Evolutionary conservation across 1,140 invertebrate genomes (phyloP).

Genomic region (Chironomus striatipennis): DNA sequence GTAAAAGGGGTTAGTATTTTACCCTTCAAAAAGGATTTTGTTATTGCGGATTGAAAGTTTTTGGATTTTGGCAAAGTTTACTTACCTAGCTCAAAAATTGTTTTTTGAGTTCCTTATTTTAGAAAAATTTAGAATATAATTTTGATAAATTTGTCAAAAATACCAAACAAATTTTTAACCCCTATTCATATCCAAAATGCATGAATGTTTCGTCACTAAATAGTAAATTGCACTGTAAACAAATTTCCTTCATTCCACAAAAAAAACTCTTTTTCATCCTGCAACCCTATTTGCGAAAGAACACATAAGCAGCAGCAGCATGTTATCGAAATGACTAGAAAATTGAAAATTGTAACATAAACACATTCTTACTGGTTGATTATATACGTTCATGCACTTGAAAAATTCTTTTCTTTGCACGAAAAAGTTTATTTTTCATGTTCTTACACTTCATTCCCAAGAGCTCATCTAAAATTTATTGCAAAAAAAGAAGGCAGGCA

Average conservation of each 20-base stretch:
- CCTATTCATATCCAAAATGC: no score
- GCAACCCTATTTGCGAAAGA: no score
- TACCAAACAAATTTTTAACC: no score
- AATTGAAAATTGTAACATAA: slow-evolving; percentile 24
- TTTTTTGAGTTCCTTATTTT: no score
- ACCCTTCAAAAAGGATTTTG: no score
- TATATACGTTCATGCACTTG: not conserved
- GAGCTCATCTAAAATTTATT: slow-evolving; percentile 8
- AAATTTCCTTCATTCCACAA: not conserved
- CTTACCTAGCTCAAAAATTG: no score
- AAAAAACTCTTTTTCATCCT: no score
- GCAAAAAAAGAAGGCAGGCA: not conserved
- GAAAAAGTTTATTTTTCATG: not conserved
- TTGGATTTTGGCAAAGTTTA: no score
- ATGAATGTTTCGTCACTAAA: not conserved
- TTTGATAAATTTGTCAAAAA: no score
- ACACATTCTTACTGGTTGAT: not conserved
- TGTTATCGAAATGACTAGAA: not conserved
- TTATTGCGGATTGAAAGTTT: no score
- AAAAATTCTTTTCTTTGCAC: not conserved
- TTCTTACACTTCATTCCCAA: not conserved
- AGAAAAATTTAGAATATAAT: no score
- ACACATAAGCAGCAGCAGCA: not conserved
- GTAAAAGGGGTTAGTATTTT: no score
- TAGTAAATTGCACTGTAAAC: slow-evolving; percentile 13